phyloP scores from a whole-genome alignment of 2,113 vertebrate genomes.

The Coregonus clupeaformis region DNA sequence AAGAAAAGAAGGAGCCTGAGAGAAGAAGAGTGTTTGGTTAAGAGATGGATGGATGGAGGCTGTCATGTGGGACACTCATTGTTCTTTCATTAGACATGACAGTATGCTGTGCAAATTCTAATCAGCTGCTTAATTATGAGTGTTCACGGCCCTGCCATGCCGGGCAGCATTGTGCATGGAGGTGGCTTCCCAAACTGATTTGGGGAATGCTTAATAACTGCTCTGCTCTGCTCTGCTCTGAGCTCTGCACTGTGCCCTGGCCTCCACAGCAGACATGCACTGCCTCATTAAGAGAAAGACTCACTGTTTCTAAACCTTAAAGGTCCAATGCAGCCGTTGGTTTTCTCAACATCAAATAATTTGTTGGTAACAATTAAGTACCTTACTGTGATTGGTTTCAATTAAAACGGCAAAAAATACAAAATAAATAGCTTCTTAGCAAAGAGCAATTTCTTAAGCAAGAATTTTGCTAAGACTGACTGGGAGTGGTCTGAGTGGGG shows the following conservation, averaged over 20 bases:
- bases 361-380: too few relatives aligned
- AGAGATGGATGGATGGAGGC: constrained; percentile 34
- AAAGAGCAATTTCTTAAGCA: too few relatives aligned
- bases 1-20: not conserved
- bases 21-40: constrained; percentile 32
- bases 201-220: constrained; percentile 47
- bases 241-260: constrained; percentile 7
- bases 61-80: constrained; percentile 57
- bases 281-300: too few relatives aligned
- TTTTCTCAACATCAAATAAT: too few relatives aligned
- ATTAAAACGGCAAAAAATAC: too few relatives aligned
- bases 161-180: constrained; percentile 22
- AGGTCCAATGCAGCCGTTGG: too few relatives aligned
- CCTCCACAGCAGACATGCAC: constrained; percentile 12
- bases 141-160: constrained; percentile 38
- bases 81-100: constrained; percentile 67
- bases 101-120: constrained; percentile 60
- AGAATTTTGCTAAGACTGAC: too few relatives aligned
- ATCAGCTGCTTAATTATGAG: constrained; percentile 73
- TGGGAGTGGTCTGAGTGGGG: too few relatives aligned
- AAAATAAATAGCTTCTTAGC: too few relatives aligned
- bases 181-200: constrained; percentile 57
- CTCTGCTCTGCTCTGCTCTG: constrained; percentile 13
- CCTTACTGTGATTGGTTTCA: too few relatives aligned
- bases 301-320: too few relatives aligned